These are phyloP conservation scores for Halesus radiatus DNA, from an alignment of 1,140 invertebrate species.

Conservation along the genomic window DNA sequence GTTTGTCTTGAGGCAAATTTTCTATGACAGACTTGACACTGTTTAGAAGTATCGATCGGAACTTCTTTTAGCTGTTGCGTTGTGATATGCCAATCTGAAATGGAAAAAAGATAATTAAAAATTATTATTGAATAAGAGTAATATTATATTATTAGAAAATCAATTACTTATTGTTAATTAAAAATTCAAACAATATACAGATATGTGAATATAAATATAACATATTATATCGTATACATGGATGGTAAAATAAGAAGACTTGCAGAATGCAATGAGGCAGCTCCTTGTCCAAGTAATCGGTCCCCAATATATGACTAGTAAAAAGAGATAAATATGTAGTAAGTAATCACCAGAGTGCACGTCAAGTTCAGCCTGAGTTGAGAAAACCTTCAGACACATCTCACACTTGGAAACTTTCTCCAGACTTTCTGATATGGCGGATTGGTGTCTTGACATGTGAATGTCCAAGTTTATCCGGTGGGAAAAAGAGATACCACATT, in stretches of 20 bases:
- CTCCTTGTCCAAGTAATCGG: no score
- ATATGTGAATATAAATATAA: no score
- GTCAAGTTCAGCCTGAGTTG: conserved; percentile 20
- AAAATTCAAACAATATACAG: no score
- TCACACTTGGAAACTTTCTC: conserved; percentile 11
- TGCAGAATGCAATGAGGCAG: no score
- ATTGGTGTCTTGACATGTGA: conserved; percentile 31
- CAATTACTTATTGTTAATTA: no score
- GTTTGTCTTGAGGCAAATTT: conserved; percentile 26
- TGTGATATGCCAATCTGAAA: conserved; percentile 39
- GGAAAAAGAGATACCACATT: conserved; percentile 28
- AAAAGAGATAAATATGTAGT: no score
- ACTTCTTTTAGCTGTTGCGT: not conserved
- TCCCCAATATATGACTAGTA: no score
- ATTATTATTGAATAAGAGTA: no score
- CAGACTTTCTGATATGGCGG: not conserved
- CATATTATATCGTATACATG: no score
- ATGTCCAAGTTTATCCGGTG: conserved; percentile 42
- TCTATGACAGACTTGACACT: conserved; percentile 14
- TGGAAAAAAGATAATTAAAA: not conserved
- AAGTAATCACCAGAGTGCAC: conserved; percentile 23
- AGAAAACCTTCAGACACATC: conserved; percentile 23
- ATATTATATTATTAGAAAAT: no score
- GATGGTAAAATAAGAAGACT: no score
- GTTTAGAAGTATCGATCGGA: no score